Evolutionary conservation across 2,888 invertebrate species (phyloP).

Genomic region (Ophion obscuratus): DNA sequence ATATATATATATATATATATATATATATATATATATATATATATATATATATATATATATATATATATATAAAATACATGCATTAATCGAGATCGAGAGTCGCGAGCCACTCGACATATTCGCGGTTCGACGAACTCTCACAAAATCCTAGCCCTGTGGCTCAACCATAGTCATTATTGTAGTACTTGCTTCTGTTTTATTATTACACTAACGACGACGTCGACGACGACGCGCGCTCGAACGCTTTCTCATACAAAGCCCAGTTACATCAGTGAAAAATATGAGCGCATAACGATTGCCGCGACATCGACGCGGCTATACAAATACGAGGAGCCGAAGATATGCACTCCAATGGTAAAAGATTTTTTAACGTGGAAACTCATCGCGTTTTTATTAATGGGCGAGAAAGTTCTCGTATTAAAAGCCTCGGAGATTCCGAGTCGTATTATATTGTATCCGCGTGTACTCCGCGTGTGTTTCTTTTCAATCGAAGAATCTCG

Average conservation of each 20-base stretch:
- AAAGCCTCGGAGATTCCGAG: too few species aligned
- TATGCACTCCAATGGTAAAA: slow-evolving; percentile 16
- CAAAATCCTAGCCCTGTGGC: slow-evolving; percentile 78
- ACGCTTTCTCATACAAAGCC: slow-evolving; percentile 54
- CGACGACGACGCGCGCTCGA: slow-evolving; percentile 53
- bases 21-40: too few species aligned
- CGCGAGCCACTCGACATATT: slow-evolving; percentile 78
- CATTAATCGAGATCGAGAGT: slow-evolving; percentile 58
- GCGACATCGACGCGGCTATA: slow-evolving; percentile 32
- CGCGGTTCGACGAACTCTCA: slow-evolving; percentile 79
- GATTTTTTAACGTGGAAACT: slow-evolving; percentile 32
- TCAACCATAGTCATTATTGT: slow-evolving; percentile 77
- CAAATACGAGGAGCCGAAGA: slow-evolving; percentile 10
- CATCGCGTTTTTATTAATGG: neutral
- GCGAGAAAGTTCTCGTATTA: neutral
- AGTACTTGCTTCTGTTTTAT: slow-evolving; percentile 75
- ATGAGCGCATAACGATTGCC: slow-evolving; percentile 56
- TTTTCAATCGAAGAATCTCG: too few species aligned
- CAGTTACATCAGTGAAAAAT: slow-evolving; percentile 37
- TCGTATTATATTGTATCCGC: too few species aligned
- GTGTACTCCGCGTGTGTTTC: too few species aligned
- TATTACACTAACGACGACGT: slow-evolving; percentile 79
- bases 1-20: too few species aligned
- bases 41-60: too few species aligned
- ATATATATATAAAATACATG: neutral